These are phyloP conservation scores for Sarcophaga caerulescens DNA, from an alignment of 2,888 invertebrate genomes.

Conservation along the genomic window DNA sequence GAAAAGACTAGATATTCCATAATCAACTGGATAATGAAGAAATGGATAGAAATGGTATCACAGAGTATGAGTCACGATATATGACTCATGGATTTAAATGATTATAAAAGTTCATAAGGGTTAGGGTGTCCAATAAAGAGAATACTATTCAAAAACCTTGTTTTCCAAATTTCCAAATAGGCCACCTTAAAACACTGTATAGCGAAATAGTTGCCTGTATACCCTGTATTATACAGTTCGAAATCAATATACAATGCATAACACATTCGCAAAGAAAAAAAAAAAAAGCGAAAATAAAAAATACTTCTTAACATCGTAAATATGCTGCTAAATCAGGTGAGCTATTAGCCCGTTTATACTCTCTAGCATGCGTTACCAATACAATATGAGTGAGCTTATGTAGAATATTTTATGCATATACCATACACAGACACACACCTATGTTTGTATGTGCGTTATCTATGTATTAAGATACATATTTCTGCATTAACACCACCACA, in stretches of 20 bases:
- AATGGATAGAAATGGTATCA: background rate
- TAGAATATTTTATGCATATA: background rate
- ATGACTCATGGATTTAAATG: background rate
- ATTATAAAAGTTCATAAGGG: no score
- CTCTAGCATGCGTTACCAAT: background rate
- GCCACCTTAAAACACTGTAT: no score
- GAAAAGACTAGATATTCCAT: background rate
- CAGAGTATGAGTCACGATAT: background rate
- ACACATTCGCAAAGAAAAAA: background rate
- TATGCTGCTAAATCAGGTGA: background rate
- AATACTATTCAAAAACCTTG: no score
- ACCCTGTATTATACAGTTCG: no score
- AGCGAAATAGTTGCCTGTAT: no score
- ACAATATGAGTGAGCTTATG: background rate
- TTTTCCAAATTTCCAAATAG: no score
- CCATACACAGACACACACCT: background rate
- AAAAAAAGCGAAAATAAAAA: background rate
- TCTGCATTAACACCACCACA: background rate
- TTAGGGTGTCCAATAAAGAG: no score
- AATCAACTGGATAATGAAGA: background rate
- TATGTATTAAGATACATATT: no score
- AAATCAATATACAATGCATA: background rate
- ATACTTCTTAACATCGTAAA: background rate
- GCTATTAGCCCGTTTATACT: background rate
- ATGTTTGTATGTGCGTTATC: background rate